These are phyloP conservation scores for Ptilorrhoa leucosticta DNA, from an alignment of 2,113 vertebrate genomes.

Conservation along the genomic window DNA sequence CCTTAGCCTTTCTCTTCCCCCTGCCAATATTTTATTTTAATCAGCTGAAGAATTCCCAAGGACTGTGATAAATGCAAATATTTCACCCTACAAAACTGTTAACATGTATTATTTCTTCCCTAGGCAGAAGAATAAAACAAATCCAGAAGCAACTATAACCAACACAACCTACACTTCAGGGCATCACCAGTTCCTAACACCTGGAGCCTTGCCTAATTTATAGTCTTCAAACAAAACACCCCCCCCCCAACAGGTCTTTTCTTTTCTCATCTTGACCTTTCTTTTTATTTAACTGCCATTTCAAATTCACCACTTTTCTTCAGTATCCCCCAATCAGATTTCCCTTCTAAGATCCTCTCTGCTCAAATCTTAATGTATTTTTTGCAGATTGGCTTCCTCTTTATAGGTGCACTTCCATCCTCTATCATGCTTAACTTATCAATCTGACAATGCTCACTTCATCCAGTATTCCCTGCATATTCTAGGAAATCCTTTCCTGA, in stretches of 20 bases:
- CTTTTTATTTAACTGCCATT: background rate
- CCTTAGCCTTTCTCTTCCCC: background rate
- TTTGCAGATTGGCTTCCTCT: background rate
- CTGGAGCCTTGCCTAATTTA: background rate
- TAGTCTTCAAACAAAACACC: background rate
- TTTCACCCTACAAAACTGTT: slow-evolving; percentile 21
- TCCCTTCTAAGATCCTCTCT: background rate
- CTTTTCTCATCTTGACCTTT: background rate
- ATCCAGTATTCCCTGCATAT: background rate
- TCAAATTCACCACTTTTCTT: background rate
- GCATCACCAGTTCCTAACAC: background rate
- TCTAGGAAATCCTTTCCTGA: background rate
- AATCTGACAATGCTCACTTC: background rate
- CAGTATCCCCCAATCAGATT: background rate
- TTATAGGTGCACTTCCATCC: background rate
- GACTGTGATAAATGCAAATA: slow-evolving; percentile 23
- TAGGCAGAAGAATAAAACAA: background rate
- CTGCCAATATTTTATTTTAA: background rate
- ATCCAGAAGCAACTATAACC: background rate
- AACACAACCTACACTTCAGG: background rate
- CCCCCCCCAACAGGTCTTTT: background rate
- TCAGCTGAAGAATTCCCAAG: slow-evolving; percentile 4
- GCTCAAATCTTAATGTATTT: background rate
- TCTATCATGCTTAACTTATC: background rate
- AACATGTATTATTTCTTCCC: background rate